A percentile compares a stretch with the other conserved stretches of the same genome.
Evolutionary conservation across 2,113 vertebrate species (phyloP).

Genomic region (Felis catus): DNA sequence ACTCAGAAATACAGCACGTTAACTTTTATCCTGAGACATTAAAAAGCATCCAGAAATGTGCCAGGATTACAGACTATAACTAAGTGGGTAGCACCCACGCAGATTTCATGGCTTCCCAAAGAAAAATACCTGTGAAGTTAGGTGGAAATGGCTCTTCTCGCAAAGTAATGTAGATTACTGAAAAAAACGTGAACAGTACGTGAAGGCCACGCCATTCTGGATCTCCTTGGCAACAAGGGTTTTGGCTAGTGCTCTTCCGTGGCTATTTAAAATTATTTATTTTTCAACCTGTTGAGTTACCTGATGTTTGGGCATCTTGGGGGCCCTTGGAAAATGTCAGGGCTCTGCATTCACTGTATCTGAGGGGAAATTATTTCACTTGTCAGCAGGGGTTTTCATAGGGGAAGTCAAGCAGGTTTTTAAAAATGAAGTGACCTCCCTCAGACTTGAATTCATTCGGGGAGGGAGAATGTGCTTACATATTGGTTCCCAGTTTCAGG

Average conservation of each 20-base stretch:
- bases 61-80: neutral
- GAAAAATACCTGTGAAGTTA: neutral
- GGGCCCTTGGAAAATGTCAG: neutral
- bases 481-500: slow-evolving; percentile 97
- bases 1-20: neutral
- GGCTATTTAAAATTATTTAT: neutral
- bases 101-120: neutral
- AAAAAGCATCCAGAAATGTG: neutral
- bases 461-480: slow-evolving; percentile 87
- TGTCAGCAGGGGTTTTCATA: neutral
- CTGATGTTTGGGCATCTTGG: neutral
- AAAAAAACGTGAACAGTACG: neutral
- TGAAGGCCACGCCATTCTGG: neutral
- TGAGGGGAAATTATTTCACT: neutral
- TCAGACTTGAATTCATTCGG: neutral
- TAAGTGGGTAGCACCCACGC: neutral
- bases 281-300: neutral
- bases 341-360: neutral
- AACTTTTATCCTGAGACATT: neutral
- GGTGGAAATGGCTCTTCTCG: neutral
- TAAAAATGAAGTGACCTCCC: slow-evolving; percentile 3
- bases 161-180: neutral
- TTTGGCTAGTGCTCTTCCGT: neutral
- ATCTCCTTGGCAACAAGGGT: neutral
- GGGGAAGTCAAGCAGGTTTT: neutral